Evolutionary conservation across 1,140 invertebrate species (phyloP).

Genomic region (Atta texana): DNA sequence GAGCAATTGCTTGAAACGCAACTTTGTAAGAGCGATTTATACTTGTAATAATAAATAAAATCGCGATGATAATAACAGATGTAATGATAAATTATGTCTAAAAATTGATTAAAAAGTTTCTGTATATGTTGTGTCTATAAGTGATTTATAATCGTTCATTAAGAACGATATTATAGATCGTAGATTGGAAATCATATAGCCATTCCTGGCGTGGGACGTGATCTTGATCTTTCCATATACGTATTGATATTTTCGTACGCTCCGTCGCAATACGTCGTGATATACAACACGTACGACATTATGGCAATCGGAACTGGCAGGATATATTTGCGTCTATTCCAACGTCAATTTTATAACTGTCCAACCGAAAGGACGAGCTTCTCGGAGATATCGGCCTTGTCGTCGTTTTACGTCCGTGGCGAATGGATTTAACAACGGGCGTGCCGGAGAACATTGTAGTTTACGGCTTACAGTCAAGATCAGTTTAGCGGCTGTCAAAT

Average conservation of each 20-base stretch:
- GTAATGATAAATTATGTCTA: not conserved
- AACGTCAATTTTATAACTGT: slow-evolving; percentile 66
- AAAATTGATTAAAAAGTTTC: slow-evolving; percentile 13
- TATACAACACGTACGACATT: slow-evolving; percentile 30
- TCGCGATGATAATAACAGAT: not conserved
- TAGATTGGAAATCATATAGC: slow-evolving; percentile 1
- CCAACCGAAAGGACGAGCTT: slow-evolving; percentile 51
- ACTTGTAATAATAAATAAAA: not conserved
- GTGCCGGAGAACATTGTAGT: slow-evolving; percentile 62
- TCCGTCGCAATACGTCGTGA: slow-evolving; percentile 34
- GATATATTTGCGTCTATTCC: slow-evolving; percentile 51
- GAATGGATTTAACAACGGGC: slow-evolving; percentile 63
- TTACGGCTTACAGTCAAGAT: slow-evolving; percentile 41
- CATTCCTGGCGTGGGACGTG: not conserved
- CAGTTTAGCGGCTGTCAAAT: slow-evolving; percentile 52
- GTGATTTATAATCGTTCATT: not conserved
- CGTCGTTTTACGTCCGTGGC: slow-evolving; percentile 59
- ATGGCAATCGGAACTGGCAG: slow-evolving; percentile 42
- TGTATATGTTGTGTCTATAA: not conserved
- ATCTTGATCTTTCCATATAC: slow-evolving; percentile 31
- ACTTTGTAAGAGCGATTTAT: not conserved
- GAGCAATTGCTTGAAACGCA: not conserved
- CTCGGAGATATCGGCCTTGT: slow-evolving; percentile 49
- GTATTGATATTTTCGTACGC: slow-evolving; percentile 25
- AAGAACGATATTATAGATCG: slow-evolving; percentile 33